These are phyloP conservation scores for Eupithecia subumbrata DNA, from an alignment of 2,888 invertebrate genomes.

Conservation along the genomic window DNA sequence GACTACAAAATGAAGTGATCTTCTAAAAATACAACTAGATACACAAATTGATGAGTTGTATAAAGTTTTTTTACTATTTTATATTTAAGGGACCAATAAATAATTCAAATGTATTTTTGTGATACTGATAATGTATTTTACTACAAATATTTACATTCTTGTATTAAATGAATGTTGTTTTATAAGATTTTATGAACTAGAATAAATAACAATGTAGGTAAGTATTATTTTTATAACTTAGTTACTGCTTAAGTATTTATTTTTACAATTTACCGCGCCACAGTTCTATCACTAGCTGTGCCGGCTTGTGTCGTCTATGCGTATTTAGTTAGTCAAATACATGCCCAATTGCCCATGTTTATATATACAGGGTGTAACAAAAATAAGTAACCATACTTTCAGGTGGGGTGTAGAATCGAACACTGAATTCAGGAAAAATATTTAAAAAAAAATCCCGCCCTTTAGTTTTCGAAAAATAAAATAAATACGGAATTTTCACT, in stretches of 20 bases:
- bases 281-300: not conserved
- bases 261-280: not conserved
- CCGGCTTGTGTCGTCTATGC: not conserved
- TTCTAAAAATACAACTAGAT: not conserved
- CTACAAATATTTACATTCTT: constrained; percentile 44
- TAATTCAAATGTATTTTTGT: constrained; percentile 34
- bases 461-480: no score
- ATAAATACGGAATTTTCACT: no score
- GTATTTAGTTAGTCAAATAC: not conserved
- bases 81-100: constrained; percentile 34
- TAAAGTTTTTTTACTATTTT: not conserved
- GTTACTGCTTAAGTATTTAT: constrained; percentile 7
- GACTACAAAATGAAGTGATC: not conserved
- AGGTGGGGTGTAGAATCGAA: no score
- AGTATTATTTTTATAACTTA: not conserved
- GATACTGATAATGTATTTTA: constrained; percentile 43
- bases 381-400: no score
- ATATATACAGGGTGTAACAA: no score
- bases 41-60: not conserved
- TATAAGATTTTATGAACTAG: constrained; percentile 1
- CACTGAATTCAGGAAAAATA: no score
- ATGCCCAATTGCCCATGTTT: not conserved
- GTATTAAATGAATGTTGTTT: not conserved
- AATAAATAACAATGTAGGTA: not conserved
- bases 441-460: no score